Evolutionary conservation across 2,888 invertebrate species (phyloP).

Genomic region (Chrysolina oricalcia): DNA sequence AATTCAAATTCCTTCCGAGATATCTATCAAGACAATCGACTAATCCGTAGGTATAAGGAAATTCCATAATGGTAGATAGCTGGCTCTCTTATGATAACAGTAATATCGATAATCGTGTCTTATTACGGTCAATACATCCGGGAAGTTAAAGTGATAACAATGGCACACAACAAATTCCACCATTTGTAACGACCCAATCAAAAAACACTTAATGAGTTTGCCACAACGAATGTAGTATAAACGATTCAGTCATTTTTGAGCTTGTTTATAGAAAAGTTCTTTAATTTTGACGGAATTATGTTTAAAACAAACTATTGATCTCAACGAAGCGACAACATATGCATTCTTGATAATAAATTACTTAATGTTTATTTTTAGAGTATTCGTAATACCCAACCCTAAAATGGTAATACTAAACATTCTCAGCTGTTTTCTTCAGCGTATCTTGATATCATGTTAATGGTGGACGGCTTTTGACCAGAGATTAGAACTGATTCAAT

Average conservation of each 20-base stretch:
- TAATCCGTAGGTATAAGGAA: not conserved
- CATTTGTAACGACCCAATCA: not conserved
- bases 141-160: slow-evolving; percentile 1
- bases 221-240: not conserved
- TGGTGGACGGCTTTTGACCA: not conserved
- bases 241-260: not conserved
- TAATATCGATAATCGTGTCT: not conserved
- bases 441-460: not conserved
- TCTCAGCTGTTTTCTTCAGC: slow-evolving; percentile 8
- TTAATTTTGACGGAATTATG: not conserved
- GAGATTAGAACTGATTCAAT: no score
- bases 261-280: not conserved
- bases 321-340: slow-evolving; percentile 6
- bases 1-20: no score
- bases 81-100: not conserved
- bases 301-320: slow-evolving; percentile 20
- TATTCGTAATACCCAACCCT: slow-evolving; percentile 18
- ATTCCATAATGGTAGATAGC: not conserved
- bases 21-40: no score
- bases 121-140: slow-evolving; percentile 11
- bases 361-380: slow-evolving; percentile 37
- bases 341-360: slow-evolving; percentile 34
- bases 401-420: slow-evolving; percentile 21
- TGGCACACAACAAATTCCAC: not conserved
- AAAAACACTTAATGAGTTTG: not conserved